phyloP scores from a whole-genome alignment of 2,888 invertebrate species.

The Siphonodentalium dalli region DNA sequence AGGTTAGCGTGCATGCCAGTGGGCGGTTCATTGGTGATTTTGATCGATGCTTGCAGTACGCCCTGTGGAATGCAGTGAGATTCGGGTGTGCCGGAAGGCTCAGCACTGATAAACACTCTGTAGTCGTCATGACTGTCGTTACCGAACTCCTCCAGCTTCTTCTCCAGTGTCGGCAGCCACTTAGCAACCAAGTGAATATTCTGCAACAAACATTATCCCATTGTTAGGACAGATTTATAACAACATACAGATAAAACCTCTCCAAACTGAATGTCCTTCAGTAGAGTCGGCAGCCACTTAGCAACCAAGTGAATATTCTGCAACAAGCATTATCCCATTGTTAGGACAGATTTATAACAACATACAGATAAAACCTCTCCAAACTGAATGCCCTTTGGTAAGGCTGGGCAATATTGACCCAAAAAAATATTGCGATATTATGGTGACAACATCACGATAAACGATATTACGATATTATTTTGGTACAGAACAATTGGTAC shows the following conservation, averaged over 20 bases:
- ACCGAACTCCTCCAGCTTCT: constrained; percentile 86
- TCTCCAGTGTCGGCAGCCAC: constrained; percentile 90
- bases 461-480: too few relatives aligned
- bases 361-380: too few relatives aligned
- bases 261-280: constrained; percentile 93
- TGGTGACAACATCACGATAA: too few relatives aligned
- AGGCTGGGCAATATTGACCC: too few relatives aligned
- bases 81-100: constrained; percentile 85
- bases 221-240: not conserved
- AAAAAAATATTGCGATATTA: too few relatives aligned
- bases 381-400: too few relatives aligned
- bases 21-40: constrained; percentile 97
- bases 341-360: too few relatives aligned
- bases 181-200: constrained; percentile 95
- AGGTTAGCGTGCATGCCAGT: constrained; percentile 96
- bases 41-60: constrained; percentile 92
- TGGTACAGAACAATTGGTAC: too few relatives aligned
- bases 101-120: constrained; percentile 91
- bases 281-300: constrained; percentile 88
- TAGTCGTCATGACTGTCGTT: constrained; percentile 81
- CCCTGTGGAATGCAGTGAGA: constrained; percentile 96
- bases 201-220: constrained; percentile 69
- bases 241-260: too few relatives aligned
- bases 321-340: too few relatives aligned
- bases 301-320: constrained; percentile 96